These are phyloP conservation scores for Baryphthengus martii DNA, from an alignment of 2,113 vertebrate species.

Conservation along the genomic window DNA sequence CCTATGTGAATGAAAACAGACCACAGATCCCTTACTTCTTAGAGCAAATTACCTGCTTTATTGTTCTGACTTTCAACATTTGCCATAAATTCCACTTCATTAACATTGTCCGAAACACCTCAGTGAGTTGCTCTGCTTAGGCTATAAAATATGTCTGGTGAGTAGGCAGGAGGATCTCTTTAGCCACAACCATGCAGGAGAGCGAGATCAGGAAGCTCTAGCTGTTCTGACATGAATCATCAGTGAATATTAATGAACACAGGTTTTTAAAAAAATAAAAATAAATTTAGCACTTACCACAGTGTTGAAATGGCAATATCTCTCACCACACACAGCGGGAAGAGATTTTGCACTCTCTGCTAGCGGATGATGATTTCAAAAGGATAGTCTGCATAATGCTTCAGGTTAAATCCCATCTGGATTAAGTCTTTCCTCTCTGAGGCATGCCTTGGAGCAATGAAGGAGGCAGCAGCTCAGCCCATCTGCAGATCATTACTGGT, in stretches of 20 bases:
- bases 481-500: conserved; percentile 53
- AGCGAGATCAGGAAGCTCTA: background rate
- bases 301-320: background rate
- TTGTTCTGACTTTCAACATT: conserved; percentile 33
- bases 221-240: background rate
- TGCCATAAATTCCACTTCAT: conserved; percentile 55
- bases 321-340: background rate
- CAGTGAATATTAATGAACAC: background rate
- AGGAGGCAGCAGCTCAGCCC: conserved; percentile 3
- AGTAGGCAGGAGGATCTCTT: background rate
- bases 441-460: background rate
- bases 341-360: background rate
- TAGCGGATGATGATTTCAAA: background rate
- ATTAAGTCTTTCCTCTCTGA: conserved; percentile 40
- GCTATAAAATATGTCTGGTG: conserved; percentile 2
- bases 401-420: conserved; percentile 9
- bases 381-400: background rate
- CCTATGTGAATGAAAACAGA: conserved; percentile 12
- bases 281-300: no score
- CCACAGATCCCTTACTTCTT: background rate
- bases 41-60: conserved; percentile 28
- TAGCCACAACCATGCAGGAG: background rate
- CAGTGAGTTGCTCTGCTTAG: background rate
- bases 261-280: no score
- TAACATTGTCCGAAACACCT: conserved; percentile 9